phyloP scores from a whole-genome alignment of 2,113 vertebrate species.

The Lepidothrix coronata region DNA sequence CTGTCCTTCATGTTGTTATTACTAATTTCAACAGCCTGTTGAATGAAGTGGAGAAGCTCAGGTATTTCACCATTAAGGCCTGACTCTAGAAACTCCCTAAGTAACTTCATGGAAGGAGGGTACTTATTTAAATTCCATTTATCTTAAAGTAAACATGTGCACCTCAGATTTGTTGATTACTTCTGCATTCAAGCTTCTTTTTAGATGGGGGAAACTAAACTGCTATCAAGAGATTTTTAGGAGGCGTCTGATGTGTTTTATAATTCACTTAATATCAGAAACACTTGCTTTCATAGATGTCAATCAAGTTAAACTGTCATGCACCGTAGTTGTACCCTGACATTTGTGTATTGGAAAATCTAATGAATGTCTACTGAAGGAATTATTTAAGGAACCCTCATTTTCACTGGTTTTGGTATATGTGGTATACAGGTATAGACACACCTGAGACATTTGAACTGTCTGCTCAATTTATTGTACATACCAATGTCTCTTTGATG shows the following conservation, averaged over 20 bases:
- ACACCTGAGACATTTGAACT: constrained; percentile 15
- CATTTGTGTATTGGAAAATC: background rate
- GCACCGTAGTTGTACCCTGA: background rate
- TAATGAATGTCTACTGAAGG: background rate
- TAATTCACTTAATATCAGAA: background rate
- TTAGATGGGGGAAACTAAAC: background rate
- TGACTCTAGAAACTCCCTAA: background rate
- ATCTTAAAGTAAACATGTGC: background rate
- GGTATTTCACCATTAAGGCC: background rate
- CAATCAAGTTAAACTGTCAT: background rate
- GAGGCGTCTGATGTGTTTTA: background rate
- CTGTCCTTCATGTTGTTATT: background rate
- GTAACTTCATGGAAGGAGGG: background rate
- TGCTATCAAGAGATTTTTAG: background rate
- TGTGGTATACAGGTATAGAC: background rate
- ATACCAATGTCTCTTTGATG: constrained; percentile 31
- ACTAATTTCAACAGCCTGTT: background rate
- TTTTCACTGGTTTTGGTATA: background rate
- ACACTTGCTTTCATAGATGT: background rate
- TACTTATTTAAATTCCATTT: background rate
- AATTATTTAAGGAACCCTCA: background rate
- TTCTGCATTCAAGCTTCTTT: background rate
- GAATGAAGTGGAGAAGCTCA: background rate
- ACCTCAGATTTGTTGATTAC: background rate
- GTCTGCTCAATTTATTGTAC: constrained; percentile 18